A percentile compares a stretch with the other conserved stretches of the same genome.
Conservation (phyloP, 2,888 invertebrate species). For the Digitonthophagus gazella region DNA sequence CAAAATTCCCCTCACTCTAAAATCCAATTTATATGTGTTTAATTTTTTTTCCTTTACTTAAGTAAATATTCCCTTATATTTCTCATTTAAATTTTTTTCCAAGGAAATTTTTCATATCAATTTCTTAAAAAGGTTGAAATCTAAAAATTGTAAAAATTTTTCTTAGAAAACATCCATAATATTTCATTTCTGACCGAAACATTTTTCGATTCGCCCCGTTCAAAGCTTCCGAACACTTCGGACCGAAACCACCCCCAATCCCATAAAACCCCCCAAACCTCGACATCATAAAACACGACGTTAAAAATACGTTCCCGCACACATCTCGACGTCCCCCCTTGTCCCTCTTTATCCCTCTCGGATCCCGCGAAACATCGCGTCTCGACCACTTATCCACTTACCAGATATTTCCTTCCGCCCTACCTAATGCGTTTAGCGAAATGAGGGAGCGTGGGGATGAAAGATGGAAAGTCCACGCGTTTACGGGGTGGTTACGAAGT, state of each 20-base stretch:
- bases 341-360: not conserved
- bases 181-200: not conserved
- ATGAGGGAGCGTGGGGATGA: not conserved
- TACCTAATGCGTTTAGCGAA: conserved; percentile 9
- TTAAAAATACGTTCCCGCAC: conserved; percentile 46
- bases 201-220: not conserved
- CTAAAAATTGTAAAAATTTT: too few relatives aligned
- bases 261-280: conserved; percentile 46
- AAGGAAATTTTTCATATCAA: too few relatives aligned
- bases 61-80: too few relatives aligned
- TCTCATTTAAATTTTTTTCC: too few relatives aligned
- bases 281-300: conserved; percentile 50
- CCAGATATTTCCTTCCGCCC: not conserved
- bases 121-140: too few relatives aligned
- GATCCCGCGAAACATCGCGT: not conserved
- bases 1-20: conserved; percentile 78
- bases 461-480: not conserved
- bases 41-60: too few relatives aligned
- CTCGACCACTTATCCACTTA: not conserved
- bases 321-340: conserved; percentile 44
- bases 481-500: not conserved
- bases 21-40: too few relatives aligned
- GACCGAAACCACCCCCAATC: too few relatives aligned
- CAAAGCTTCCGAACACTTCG: too few relatives aligned
- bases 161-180: too few relatives aligned